Percentiles rank a stretch among this genome's conserved stretches.
phyloP scores from a whole-genome alignment of 2,113 vertebrate species.

The Actinemys pallida region DNA sequence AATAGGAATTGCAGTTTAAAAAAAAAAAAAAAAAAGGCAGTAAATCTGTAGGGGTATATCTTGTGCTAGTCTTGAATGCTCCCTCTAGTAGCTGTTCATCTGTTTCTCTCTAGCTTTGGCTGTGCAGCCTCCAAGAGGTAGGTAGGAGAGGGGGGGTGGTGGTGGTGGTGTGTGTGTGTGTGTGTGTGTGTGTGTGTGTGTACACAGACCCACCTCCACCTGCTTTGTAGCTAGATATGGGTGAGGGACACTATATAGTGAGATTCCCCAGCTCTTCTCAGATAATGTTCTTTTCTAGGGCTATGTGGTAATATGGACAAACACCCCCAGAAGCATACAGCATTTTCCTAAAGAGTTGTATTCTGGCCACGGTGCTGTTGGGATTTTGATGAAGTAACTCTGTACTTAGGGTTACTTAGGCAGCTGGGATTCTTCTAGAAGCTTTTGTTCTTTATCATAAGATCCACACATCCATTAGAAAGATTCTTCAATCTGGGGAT shows the following conservation, averaged over 20 bases:
- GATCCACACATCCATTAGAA: too few relatives aligned
- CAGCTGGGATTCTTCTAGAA: too few relatives aligned
- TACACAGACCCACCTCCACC: accelerated
- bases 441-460: too few relatives aligned
- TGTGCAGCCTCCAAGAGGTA: neutral
- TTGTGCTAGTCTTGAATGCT: neutral
- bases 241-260: neutral
- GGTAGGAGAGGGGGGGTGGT: too few relatives aligned
- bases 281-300: too few relatives aligned
- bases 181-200: neutral
- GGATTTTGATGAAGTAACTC: too few relatives aligned
- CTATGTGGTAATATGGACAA: neutral
- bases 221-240: neutral
- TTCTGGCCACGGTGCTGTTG: too few relatives aligned
- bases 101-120: neutral
- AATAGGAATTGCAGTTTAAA: neutral
- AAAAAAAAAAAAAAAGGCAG: too few relatives aligned
- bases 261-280: neutral
- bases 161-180: too few relatives aligned
- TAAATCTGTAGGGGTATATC: neutral
- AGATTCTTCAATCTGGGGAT: too few relatives aligned
- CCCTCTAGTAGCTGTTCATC: neutral
- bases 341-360: neutral
- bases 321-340: neutral
- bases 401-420: too few relatives aligned